Conservation (phyloP, 2,797 vertebrate genomes). For the Psittacula derbiana region DNA sequence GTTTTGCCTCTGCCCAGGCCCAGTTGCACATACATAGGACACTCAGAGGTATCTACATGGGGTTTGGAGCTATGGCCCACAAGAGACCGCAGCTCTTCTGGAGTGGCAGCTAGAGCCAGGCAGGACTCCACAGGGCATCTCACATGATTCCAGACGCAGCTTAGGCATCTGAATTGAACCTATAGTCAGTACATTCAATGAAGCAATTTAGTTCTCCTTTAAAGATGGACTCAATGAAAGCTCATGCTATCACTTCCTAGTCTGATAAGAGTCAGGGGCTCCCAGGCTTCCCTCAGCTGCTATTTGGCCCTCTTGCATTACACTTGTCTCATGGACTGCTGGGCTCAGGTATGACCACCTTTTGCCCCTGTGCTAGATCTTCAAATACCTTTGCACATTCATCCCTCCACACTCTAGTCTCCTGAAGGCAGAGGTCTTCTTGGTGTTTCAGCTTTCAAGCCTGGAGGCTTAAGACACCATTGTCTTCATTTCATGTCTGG, state of each 20-base stretch:
- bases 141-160: not conserved
- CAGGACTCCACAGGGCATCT: not conserved
- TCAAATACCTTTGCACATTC: not conserved
- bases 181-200: not conserved
- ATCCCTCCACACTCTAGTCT: no score
- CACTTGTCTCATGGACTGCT: not conserved
- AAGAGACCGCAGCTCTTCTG: not conserved
- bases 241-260: not conserved
- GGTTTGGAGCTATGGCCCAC: not conserved
- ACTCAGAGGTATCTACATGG: not conserved
- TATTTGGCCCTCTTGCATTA: not conserved
- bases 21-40: accelerated
- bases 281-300: not conserved
- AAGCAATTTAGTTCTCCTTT: not conserved
- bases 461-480: not conserved
- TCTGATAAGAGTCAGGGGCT: accelerated
- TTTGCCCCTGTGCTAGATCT: not conserved
- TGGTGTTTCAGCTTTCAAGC: not conserved
- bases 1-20: not conserved
- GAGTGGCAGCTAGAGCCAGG: not conserved
- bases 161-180: not conserved
- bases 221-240: not conserved
- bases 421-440: not conserved
- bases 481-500: accelerated
- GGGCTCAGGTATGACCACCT: not conserved